A percentile compares a stretch with the other conserved stretches of the same genome.
Conservation (phyloP, 1,140 invertebrate genomes). For the Arion vulgaris region DNA sequence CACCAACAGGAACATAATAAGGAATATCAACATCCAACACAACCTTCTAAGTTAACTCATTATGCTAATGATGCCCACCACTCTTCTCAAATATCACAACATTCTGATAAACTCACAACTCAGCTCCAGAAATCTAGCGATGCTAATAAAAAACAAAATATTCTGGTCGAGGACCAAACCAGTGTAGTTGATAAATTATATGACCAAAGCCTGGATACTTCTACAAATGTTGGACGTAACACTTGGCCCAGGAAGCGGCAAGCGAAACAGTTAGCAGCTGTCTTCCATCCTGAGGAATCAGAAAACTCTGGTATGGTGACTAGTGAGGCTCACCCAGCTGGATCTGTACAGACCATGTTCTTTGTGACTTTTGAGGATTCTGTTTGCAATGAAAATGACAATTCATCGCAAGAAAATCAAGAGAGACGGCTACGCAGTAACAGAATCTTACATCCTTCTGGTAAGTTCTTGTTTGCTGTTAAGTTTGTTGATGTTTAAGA, state of each 20-base stretch:
- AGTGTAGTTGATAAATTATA: no score
- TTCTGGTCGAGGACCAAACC: not conserved
- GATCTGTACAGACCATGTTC: constrained; percentile 18
- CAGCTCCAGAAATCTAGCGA: not conserved
- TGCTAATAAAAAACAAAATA: not conserved
- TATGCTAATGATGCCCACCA: not conserved
- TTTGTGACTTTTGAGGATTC: constrained; percentile 46
- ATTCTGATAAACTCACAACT: not conserved
- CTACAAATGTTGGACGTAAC: constrained; percentile 41
- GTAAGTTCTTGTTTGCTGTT: constrained; percentile 28
- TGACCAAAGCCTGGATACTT: not conserved
- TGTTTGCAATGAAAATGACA: constrained; percentile 18
- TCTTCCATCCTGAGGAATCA: constrained; percentile 11
- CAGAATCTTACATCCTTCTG: constrained; percentile 12
- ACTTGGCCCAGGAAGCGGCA: constrained; percentile 55
- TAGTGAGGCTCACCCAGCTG: constrained; percentile 31
- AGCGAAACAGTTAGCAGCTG: constrained; percentile 12
- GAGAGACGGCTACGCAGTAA: constrained; percentile 30
- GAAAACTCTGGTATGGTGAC: not conserved
- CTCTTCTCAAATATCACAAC: not conserved
- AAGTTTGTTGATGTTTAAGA: no score
- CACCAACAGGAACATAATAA: not conserved
- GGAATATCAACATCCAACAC: not conserved
- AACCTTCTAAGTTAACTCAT: not conserved
- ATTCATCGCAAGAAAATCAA: not conserved